Evolutionary conservation across 2,113 vertebrate genomes (phyloP).

Genomic region (Psephotus haematonotus): DNA sequence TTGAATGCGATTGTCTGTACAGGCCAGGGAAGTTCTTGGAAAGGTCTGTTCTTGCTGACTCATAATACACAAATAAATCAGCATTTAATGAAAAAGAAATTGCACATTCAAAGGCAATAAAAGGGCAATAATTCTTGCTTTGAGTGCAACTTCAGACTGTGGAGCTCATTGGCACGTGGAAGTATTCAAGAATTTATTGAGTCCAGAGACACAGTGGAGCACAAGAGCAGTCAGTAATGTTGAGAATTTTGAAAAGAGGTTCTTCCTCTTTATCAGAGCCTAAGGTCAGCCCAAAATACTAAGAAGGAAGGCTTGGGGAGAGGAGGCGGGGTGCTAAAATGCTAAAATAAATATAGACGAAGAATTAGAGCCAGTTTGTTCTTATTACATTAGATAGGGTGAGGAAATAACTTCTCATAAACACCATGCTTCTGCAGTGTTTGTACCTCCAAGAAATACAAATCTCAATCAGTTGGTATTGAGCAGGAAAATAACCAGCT

Average conservation of each 20-base stretch:
- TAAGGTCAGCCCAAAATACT: background rate
- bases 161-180: background rate
- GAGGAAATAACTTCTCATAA: background rate
- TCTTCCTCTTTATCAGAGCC: background rate
- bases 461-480: background rate
- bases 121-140: background rate
- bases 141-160: background rate
- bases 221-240: background rate
- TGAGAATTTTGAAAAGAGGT: constrained; percentile 3
- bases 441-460: background rate
- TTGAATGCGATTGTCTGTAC: background rate
- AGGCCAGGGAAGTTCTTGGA: background rate
- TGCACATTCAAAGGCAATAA: background rate
- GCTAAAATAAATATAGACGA: background rate
- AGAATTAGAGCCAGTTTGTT: background rate
- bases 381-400: background rate
- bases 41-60: background rate
- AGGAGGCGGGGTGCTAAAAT: background rate
- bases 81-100: background rate
- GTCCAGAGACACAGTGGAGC: background rate
- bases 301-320: background rate
- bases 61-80: background rate
- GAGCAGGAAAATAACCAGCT: background rate
- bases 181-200: background rate
- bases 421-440: background rate